Percentiles rank a stretch among this genome's conserved stretches.
These are phyloP conservation scores for Aporophyla nigra DNA, from an alignment of 2,888 invertebrate genomes.

Conservation along the genomic window DNA sequence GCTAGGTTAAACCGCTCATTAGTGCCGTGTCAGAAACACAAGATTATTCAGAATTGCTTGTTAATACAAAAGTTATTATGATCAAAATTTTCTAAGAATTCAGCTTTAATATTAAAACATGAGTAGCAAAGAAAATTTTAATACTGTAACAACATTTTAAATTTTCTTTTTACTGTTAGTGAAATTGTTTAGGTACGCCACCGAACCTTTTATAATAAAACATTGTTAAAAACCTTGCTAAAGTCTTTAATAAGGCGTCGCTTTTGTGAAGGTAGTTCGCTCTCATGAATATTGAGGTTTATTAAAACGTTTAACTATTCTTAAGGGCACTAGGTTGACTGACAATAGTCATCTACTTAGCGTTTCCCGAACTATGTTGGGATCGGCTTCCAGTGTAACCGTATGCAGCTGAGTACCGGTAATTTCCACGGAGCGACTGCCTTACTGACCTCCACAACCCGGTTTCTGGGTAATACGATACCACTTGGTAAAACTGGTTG, in stretches of 20 bases:
- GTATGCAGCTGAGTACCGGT: too few relatives aligned
- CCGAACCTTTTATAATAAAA: neutral
- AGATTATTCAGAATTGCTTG: conserved; percentile 51
- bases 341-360: neutral
- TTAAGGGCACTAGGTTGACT: neutral
- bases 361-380: too few relatives aligned
- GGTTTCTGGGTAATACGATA: too few relatives aligned
- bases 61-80: conserved; percentile 40
- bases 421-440: too few relatives aligned
- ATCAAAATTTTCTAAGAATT: conserved; percentile 35
- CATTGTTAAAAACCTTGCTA: conserved; percentile 5
- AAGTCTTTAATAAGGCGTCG: conserved; percentile 2
- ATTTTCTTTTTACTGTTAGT: neutral
- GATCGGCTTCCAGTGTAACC: too few relatives aligned
- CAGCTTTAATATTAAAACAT: conserved; percentile 14
- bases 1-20: conserved; percentile 47
- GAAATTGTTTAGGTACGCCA: conserved; percentile 5
- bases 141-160: neutral
- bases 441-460: too few relatives aligned
- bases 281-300: neutral
- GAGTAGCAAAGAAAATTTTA: neutral
- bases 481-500: too few relatives aligned
- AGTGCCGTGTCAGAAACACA: conserved; percentile 56
- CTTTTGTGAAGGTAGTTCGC: neutral
- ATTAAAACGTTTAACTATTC: neutral